Percentiles rank a stretch among this genome's conserved stretches.
phyloP scores from a whole-genome alignment of 2,113 vertebrate genomes.

The Gymnobelideus leadbeateri region DNA sequence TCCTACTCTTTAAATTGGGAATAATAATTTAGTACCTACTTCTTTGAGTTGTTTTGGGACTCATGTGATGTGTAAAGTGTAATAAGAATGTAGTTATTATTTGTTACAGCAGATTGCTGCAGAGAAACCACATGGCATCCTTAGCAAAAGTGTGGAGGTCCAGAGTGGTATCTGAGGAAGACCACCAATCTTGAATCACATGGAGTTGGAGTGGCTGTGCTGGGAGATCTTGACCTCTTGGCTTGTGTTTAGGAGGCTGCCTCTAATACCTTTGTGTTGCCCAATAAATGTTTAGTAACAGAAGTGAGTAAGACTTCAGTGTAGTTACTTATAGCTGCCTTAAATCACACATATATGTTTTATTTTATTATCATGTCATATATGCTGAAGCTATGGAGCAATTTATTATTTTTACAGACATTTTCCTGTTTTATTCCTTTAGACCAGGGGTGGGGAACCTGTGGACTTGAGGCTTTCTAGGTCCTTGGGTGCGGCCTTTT shows the following conservation, averaged over 20 bases:
- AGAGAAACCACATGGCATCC: not conserved
- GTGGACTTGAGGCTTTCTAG: no score
- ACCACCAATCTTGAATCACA: no score
- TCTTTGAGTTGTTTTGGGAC: not conserved
- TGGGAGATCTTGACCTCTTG: not conserved
- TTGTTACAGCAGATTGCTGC: not conserved
- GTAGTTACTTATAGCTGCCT: not conserved
- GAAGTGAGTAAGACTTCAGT: not conserved
- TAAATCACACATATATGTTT: not conserved
- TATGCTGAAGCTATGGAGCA: not conserved
- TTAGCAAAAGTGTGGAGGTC: not conserved
- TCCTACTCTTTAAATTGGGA: not conserved
- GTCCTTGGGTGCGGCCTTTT: no score
- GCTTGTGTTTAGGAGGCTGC: not conserved
- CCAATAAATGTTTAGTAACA: not conserved
- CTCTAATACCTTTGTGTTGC: not conserved
- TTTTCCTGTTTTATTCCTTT: not conserved
- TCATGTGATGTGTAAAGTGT: not conserved
- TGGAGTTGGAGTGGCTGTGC: not conserved
- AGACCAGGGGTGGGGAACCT: no score
- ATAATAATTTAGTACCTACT: not conserved
- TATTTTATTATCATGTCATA: not conserved
- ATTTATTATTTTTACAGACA: not conserved
- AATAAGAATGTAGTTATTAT: not conserved
- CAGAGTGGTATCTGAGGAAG: not conserved